Conservation (phyloP, 2,797 vertebrate genomes). For the Notolabrus celidotus region DNA sequence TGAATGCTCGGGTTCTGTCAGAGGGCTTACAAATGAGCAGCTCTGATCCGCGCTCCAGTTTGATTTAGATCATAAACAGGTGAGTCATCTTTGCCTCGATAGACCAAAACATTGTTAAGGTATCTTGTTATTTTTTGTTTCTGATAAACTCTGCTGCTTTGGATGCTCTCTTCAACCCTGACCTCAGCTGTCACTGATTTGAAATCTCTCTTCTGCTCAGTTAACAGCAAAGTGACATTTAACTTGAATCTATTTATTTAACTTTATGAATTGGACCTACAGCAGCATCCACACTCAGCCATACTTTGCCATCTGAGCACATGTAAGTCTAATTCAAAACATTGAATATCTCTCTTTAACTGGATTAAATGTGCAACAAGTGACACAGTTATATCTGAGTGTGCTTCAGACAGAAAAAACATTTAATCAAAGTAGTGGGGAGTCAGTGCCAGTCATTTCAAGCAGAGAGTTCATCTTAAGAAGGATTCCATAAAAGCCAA, state of each 20-base stretch:
- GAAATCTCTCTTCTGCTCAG: not conserved
- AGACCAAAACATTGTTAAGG: conserved; percentile 20
- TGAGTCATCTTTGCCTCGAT: conserved; percentile 8
- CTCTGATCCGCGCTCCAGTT: conserved; percentile 4
- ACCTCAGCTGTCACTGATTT: not conserved
- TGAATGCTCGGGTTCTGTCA: conserved; percentile 1
- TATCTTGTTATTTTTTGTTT: not conserved
- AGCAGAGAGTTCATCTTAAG: not conserved
- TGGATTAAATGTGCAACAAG: not conserved
- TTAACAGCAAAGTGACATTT: not conserved
- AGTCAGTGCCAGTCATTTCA: not conserved
- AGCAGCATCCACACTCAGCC: not conserved
- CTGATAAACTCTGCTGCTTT: too few species aligned
- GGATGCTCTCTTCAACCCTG: not conserved
- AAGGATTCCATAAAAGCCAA: not conserved
- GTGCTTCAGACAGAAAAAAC: not conserved
- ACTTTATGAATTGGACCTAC: not conserved
- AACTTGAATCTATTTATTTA: too few species aligned
- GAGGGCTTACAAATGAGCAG: not conserved
- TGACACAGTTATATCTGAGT: not conserved
- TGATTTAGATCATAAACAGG: conserved; percentile 12
- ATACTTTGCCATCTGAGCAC: not conserved
- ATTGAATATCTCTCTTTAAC: not conserved
- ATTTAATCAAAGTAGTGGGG: not conserved
- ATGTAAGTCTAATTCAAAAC: conserved; percentile 21